Base-by-base conservation (phyloP, 2,888 invertebrate species). In the Aelia acuminata region DNA sequence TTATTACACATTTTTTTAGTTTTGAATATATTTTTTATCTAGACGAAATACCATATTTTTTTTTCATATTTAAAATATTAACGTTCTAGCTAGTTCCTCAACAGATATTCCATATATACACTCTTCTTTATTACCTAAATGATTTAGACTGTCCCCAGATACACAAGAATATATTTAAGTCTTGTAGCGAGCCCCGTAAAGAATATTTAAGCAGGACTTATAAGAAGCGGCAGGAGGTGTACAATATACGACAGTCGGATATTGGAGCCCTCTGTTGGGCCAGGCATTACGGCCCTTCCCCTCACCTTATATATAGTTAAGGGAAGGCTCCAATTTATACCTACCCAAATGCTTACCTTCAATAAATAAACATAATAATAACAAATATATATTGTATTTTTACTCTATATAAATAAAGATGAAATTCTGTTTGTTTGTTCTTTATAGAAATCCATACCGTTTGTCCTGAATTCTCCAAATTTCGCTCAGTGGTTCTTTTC, bases 141-240 rank as follows among this genome's bases (percentile, higher is more conserved):
- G 18, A 63, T 63, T 26, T 63, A 63, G 13, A 63, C 22, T 22
- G 53, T n/a, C 53, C n/a, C n/a, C 22, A 31, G 63, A 63, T 63
- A 63, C 63, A 31, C 31, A 63, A 63, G 31, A 63, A 31, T 26
- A 57, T 57, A 57, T 57, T 57, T 57, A 26, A 26, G 63, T 63
- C 15, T 18, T 43, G 31, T 49, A 84, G 75, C 26, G 87, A 70
- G 47, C 3, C 31, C 31, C n/a, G 50, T 85, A 53, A 50, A 84
- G 85, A 85, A 85, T 85, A 85, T 85, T 85, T 85, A 85, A 85
- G 39, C 22, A 39, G 26, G 35, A 35, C 50, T 50, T 53, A 50
- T 49, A 39, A 53, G 85, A 22, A 50, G 85, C 39, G 39, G 39
- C 39, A 7, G 53, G 22, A n/a, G 53, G 48, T 20, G 5, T 31